Conservation (phyloP, 2,797 vertebrate species). For the Pantherophis alleghaniensis region DNA sequence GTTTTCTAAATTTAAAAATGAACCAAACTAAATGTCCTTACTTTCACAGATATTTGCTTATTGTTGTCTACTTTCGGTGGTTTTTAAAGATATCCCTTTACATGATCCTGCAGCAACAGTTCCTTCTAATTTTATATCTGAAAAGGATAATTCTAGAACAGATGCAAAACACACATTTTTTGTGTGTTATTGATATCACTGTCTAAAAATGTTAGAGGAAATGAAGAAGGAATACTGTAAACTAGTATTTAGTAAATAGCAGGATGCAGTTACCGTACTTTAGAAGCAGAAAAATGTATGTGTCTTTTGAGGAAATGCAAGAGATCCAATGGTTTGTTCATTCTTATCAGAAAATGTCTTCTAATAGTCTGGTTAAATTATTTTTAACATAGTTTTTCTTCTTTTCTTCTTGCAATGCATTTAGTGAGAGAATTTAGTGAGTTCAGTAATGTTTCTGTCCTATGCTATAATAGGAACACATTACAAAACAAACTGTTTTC, state of each 20-base stretch:
- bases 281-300: neutral
- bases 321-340: neutral
- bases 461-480: neutral
- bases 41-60: neutral
- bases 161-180: neutral
- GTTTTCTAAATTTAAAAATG: neutral
- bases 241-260: neutral
- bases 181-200: neutral
- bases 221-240: neutral
- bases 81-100: neutral
- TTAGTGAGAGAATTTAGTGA: neutral
- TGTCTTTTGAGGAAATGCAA: neutral
- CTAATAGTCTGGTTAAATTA: neutral
- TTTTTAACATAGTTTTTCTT: neutral
- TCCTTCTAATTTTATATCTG: neutral
- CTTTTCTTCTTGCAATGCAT: neutral
- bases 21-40: neutral
- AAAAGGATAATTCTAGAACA: neutral
- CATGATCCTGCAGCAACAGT: neutral
- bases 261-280: neutral
- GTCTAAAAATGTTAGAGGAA: neutral
- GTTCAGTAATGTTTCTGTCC: neutral
- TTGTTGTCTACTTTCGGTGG: neutral
- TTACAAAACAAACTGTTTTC: conserved; percentile 31
- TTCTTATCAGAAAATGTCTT: neutral